A percentile compares a stretch with the other conserved stretches of the same genome.
phyloP scores from a whole-genome alignment of 1,140 invertebrate species.

The Drosophila sucinea region DNA sequence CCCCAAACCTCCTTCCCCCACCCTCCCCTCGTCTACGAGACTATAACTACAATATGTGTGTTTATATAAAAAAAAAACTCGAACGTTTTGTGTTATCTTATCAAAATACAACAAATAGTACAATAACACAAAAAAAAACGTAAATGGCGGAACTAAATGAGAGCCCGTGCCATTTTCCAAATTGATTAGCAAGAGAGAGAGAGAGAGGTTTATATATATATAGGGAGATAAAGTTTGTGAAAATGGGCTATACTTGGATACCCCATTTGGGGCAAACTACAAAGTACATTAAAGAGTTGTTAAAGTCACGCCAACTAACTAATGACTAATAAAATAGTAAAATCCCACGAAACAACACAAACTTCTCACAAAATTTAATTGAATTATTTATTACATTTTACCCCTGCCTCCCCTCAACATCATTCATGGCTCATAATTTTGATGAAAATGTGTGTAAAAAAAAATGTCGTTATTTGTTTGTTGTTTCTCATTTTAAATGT shows the following conservation, averaged over 20 bases:
- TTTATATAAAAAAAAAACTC: constrained; percentile 13
- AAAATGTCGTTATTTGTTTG: constrained; percentile 8
- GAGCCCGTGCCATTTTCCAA: constrained; percentile 50
- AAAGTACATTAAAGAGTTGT: constrained; percentile 37
- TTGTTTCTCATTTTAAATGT: constrained; percentile 21
- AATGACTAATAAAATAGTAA: neutral
- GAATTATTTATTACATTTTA: constrained; percentile 3
- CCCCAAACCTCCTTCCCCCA: neutral
- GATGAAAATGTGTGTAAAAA: constrained; percentile 2
- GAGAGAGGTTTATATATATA: neutral
- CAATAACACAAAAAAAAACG: constrained; percentile 32
- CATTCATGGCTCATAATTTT: neutral
- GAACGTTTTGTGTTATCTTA: constrained; percentile 44
- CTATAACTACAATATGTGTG: constrained; percentile 2
- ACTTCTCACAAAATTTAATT: neutral
- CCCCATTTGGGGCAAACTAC: constrained; percentile 11
- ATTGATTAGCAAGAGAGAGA: constrained; percentile 41
- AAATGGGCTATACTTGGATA: constrained; percentile 14
- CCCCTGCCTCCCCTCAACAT: neutral
- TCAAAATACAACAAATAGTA: constrained; percentile 26
- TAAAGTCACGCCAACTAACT: constrained; percentile 49
- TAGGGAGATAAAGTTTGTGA: neutral
- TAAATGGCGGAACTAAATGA: constrained; percentile 57
- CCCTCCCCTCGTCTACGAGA: neutral
- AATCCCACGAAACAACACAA: neutral